Evolutionary conservation across 2,888 invertebrate genomes (phyloP).

Genomic region (Stictocephala bisonia): DNA sequence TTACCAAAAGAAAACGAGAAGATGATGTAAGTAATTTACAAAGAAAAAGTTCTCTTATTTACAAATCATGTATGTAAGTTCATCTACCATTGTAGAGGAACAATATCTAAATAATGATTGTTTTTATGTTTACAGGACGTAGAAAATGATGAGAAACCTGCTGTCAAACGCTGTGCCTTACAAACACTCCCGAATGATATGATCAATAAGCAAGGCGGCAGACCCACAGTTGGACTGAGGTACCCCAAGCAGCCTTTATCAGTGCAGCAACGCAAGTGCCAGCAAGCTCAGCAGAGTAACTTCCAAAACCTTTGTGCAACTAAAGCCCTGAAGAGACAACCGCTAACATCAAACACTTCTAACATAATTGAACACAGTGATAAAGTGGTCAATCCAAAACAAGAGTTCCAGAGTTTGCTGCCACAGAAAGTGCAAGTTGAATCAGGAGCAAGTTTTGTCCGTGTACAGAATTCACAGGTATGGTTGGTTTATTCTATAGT

Average conservation of each 20-base stretch:
- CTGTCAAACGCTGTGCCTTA: constrained; percentile 50
- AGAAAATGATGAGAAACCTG: constrained; percentile 7
- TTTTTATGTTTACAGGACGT: constrained; percentile 34
- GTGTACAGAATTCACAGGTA: constrained; percentile 59
- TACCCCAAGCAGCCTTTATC: constrained; percentile 11
- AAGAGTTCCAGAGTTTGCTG: constrained; percentile 51
- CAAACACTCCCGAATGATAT: constrained; percentile 49
- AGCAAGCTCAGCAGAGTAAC: too few relatives aligned
- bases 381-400: neutral
- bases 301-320: too few relatives aligned
- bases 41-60: neutral
- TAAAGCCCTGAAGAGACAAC: constrained; percentile 21
- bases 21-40: constrained; percentile 40
- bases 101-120: neutral
- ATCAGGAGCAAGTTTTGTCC: constrained; percentile 52
- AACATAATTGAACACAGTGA: constrained; percentile 19
- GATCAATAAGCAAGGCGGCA: constrained; percentile 3
- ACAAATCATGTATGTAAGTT: neutral
- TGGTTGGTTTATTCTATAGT: constrained; percentile 23
- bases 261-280: constrained; percentile 9
- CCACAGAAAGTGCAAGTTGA: constrained; percentile 39
- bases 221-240: neutral
- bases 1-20: constrained; percentile 47
- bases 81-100: neutral
- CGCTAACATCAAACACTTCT: neutral